These are phyloP conservation scores for Drosophila varians DNA, from an alignment of 1,140 invertebrate genomes.

Conservation along the genomic window DNA sequence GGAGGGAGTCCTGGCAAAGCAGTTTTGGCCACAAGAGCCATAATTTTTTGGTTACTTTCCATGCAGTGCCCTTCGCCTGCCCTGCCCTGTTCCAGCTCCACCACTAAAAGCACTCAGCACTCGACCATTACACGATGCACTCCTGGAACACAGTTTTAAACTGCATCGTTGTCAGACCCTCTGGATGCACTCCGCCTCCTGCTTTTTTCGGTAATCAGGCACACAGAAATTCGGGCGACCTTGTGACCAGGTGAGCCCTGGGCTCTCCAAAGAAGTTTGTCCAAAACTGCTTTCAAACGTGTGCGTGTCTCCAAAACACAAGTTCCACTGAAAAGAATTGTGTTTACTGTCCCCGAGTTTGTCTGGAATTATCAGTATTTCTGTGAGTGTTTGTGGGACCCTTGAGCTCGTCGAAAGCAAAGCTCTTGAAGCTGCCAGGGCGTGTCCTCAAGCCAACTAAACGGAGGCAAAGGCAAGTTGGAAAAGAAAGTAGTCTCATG, in stretches of 20 bases:
- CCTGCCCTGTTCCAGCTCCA: slow-evolving; percentile 1
- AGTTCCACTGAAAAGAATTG: not conserved
- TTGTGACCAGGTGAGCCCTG: slow-evolving; percentile 27
- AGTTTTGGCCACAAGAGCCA: slow-evolving; percentile 72
- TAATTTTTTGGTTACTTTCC: slow-evolving; percentile 79
- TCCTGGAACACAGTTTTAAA: slow-evolving; percentile 36
- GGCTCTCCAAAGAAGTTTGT: slow-evolving; percentile 6
- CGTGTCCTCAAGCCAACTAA: slow-evolving; percentile 50
- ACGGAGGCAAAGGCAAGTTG: slow-evolving; percentile 35
- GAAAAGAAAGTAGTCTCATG: slow-evolving; percentile 42
- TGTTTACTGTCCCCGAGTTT: not conserved
- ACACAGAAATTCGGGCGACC: slow-evolving; percentile 37
- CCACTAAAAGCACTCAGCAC: slow-evolving; percentile 49
- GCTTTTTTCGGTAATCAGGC: slow-evolving; percentile 33
- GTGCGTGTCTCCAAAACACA: not conserved
- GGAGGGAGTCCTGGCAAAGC: slow-evolving; percentile 42
- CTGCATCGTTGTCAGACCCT: slow-evolving; percentile 29
- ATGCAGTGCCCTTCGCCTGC: slow-evolving; percentile 4
- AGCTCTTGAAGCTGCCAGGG: slow-evolving; percentile 18
- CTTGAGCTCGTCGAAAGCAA: not conserved
- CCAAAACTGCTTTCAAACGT: slow-evolving; percentile 50
- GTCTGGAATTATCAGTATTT: slow-evolving; percentile 4
- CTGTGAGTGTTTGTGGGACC: not conserved
- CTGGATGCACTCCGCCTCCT: not conserved
- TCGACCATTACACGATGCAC: slow-evolving; percentile 43